Evolutionary conservation across 1,140 invertebrate species (phyloP), one percentile per base, ranked within the genome.

Genomic region (Cataglyphis hispanica): DNA sequence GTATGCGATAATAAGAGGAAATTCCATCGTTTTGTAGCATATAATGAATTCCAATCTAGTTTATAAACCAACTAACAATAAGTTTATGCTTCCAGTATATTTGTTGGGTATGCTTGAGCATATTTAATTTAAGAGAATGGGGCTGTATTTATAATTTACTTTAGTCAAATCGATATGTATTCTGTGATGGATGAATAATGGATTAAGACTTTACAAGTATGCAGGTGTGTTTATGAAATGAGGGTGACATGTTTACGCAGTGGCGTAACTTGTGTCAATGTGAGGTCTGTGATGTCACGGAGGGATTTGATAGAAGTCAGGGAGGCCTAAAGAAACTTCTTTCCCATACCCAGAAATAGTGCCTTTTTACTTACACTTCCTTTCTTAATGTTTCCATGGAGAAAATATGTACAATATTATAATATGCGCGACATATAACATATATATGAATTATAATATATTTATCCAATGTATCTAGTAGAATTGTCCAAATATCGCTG

Each of bases 321-420:
- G 76, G 78, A 88, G 89, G 89, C 88, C 89, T 90, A 90, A 88
- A 86, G 72, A 72, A 88, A 75, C 83, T 83, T 90, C 74, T 86
- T 90, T 90, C 78, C 66, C 81, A 88, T 75, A 86, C 84, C 86
- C 86, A 85, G 56, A 90, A 87, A 90, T 89, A 90, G 89, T 90
- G 89, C 89, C 89, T 90, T 90, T 90, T 90, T 88, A 90, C 89
- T 90, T 90, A 76, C 86, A 90, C 69, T 90, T 90, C 77, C 89
- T 86, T 90, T 90, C 66, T 85, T 87, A 64, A 87, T 86, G 89
- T 86, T 72, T 81, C 27, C 78, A 87, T 84, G 85, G 53, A 53
- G 58, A 78, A 86, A 43, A 78, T 83, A 84, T 84, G 77, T 87
- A 87, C 61, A 87, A 40, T 89, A 89, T 31, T 78, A 83, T 25